phyloP scores from a whole-genome alignment of 2,797 vertebrate species.

The Labroides dimidiatus region DNA sequence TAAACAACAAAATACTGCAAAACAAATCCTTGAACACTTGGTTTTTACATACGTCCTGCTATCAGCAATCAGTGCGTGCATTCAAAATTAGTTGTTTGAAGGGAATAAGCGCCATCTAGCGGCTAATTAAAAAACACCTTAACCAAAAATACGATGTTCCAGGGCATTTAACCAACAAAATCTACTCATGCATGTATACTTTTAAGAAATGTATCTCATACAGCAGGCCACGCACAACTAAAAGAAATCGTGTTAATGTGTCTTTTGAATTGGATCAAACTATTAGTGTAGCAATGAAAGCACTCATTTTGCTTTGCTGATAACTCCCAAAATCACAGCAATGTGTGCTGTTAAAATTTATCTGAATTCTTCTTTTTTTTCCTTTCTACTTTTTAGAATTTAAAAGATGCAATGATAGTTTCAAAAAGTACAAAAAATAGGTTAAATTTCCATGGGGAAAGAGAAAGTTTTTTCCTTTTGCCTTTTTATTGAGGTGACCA shows the following conservation, averaged over 20 bases:
- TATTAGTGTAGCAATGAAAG: too few species aligned
- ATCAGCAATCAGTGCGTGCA: not conserved
- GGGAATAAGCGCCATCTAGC: conserved; percentile 68
- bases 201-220: too few species aligned
- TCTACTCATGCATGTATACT: too few species aligned
- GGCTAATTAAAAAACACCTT: not conserved
- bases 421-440: not conserved
- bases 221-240: too few species aligned
- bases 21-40: not conserved
- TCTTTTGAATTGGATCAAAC: too few species aligned
- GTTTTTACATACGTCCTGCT: not conserved
- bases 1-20: not conserved
- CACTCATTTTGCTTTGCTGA: too few species aligned
- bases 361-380: too few species aligned
- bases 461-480: not conserved
- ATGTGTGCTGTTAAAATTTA: too few species aligned
- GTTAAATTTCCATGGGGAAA: not conserved
- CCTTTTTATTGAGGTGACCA: conserved; percentile 39
- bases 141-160: not conserved
- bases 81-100: conserved; percentile 12
- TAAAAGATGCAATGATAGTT: not conserved
- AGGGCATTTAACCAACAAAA: not conserved
- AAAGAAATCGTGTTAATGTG: too few species aligned
- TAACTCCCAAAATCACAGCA: too few species aligned
- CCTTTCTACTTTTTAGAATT: too few species aligned